Evolutionary conservation across 2,797 vertebrate genomes (phyloP).

Genomic region (Danio albolineatus): DNA sequence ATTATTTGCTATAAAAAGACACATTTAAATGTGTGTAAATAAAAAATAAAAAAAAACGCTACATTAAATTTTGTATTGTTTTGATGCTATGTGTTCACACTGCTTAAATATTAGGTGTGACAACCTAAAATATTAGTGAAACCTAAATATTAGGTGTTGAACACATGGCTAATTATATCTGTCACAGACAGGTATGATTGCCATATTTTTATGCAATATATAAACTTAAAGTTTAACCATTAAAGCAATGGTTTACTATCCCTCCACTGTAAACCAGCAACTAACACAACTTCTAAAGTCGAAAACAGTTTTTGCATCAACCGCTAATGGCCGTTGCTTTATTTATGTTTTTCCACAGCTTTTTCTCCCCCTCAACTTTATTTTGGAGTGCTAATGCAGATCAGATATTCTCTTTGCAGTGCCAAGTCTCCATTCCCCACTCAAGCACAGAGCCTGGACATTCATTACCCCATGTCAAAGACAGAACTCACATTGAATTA

Average conservation of each 20-base stretch:
- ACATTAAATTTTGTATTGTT: too few species aligned
- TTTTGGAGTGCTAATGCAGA: constrained; percentile 26
- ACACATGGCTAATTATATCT: too few species aligned
- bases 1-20: too few species aligned
- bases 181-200: too few species aligned
- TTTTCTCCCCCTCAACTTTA: constrained; percentile 1
- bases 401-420: constrained; percentile 52
- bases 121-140: too few species aligned
- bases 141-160: too few species aligned
- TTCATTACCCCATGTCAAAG: constrained; percentile 75
- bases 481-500: constrained; percentile 73
- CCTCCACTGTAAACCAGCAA: not conserved
- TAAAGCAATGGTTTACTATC: not conserved
- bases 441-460: constrained; percentile 61
- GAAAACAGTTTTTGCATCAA: not conserved
- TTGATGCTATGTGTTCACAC: too few species aligned
- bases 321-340: constrained; percentile 21
- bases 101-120: too few species aligned
- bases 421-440: constrained; percentile 56
- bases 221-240: too few species aligned
- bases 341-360: constrained; percentile 26
- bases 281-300: not conserved
- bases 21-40: too few species aligned
- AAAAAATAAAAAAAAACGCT: too few species aligned
- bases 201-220: too few species aligned